Conservation (phyloP, 2,888 invertebrate genomes). For the Troglohyphantes excavatus region DNA sequence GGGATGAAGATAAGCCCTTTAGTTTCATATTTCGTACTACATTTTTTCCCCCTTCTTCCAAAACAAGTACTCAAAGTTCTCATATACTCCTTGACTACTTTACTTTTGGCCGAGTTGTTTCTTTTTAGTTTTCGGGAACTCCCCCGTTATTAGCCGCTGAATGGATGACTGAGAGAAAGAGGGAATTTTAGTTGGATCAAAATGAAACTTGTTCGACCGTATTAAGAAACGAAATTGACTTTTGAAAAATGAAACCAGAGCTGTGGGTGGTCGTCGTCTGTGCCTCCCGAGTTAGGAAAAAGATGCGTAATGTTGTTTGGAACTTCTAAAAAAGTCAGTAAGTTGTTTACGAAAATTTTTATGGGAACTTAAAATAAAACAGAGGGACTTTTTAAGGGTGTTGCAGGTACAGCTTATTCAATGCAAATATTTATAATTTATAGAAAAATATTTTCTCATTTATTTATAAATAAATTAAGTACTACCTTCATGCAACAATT, state of each 20-base stretch:
- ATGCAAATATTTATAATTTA: no score
- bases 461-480: no score
- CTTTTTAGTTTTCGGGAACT: constrained; percentile 21
- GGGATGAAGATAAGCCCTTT: constrained; percentile 65
- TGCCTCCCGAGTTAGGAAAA: not conserved
- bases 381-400: no score
- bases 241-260: constrained; percentile 49
- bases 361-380: no score
- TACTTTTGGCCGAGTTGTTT: constrained; percentile 17
- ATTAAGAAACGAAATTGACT: constrained; percentile 47
- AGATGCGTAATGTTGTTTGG: constrained; percentile 5
- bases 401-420: no score
- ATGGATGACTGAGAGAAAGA: not conserved
- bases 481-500: no score
- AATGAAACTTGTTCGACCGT: constrained; percentile 58
- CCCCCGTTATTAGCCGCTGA: constrained; percentile 39
- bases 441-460: no score
- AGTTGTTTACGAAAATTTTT: not conserved
- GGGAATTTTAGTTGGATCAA: constrained; percentile 41
- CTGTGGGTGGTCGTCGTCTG: not conserved
- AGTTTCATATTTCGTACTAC: constrained; percentile 56
- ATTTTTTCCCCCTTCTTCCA: constrained; percentile 17
- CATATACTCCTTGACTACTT: constrained; percentile 34
- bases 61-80: constrained; percentile 55
- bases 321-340: not conserved